Conservation (phyloP, 1,140 invertebrate species). For the Drosophila rufa region DNA sequence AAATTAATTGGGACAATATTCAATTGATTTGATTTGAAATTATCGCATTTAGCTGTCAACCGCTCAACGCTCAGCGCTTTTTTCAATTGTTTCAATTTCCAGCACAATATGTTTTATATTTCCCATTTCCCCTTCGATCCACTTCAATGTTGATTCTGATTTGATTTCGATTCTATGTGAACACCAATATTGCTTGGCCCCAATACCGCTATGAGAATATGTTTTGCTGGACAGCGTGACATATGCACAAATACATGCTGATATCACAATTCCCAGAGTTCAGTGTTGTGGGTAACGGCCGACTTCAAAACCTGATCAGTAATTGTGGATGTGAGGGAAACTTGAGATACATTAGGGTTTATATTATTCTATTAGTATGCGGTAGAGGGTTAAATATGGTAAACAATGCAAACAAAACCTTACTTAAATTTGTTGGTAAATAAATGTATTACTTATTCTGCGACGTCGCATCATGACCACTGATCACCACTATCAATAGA, state of each 20-base stretch:
- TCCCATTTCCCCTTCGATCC: conserved; percentile 15
- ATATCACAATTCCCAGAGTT: conserved; percentile 33
- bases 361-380: conserved; percentile 1
- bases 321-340: not conserved
- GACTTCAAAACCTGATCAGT: not conserved
- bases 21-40: conserved; percentile 83
- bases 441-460: too few species aligned
- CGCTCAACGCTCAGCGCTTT: conserved; percentile 40
- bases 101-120: conserved; percentile 25
- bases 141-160: conserved; percentile 35
- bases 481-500: not conserved
- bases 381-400: not conserved
- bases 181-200: conserved; percentile 34
- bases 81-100: conserved; percentile 68
- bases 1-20: conserved; percentile 83
- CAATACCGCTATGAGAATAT: conserved; percentile 25
- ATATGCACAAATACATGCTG: not conserved
- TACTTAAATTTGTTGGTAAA: too few species aligned
- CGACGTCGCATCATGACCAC: too few species aligned
- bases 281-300: conserved; percentile 10
- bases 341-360: not conserved
- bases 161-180: conserved; percentile 58
- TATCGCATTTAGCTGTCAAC: conserved; percentile 80
- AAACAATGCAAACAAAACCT: not conserved
- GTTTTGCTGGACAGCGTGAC: not conserved